Percentiles rank a stretch among this genome's conserved stretches.
These are phyloP conservation scores for Epinephelus lanceolatus DNA, from an alignment of 2,113 vertebrate species.

Conservation along the genomic window DNA sequence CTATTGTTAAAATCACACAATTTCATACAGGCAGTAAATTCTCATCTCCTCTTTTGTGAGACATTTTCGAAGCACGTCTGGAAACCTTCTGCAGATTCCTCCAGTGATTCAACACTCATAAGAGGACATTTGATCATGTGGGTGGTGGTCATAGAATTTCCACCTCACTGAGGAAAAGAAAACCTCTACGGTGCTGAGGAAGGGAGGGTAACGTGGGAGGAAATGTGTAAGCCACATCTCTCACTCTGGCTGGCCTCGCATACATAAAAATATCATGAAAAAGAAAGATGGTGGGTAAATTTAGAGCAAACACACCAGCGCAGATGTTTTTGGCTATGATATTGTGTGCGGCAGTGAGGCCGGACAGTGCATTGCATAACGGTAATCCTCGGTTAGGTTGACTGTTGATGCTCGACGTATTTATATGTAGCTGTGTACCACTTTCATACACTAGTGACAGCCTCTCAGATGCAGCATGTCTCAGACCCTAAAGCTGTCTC, in stretches of 20 bases:
- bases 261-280: slow-evolving; percentile 28
- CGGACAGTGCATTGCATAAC: not conserved
- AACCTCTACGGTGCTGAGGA: slow-evolving; percentile 7
- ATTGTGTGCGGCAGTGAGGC: not conserved
- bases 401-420: not conserved
- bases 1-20: too few relatives aligned
- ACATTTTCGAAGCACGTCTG: not conserved
- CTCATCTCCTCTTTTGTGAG: not conserved
- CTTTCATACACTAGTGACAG: not conserved
- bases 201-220: slow-evolving; percentile 9
- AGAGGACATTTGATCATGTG: not conserved
- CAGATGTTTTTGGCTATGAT: not conserved
- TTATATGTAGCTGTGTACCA: too few relatives aligned
- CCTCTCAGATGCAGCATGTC: not conserved
- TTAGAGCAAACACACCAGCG: not conserved
- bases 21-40: too few relatives aligned
- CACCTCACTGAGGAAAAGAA: slow-evolving; percentile 31
- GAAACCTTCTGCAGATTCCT: not conserved
- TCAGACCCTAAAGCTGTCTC: not conserved
- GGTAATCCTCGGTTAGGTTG: not conserved
- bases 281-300: not conserved
- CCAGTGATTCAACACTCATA: not conserved
- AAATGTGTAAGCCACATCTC: slow-evolving; percentile 54
- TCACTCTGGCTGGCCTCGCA: not conserved
- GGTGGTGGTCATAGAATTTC: slow-evolving; percentile 2